These are phyloP conservation scores for Ceuthmochares aereus DNA, from an alignment of 2,113 vertebrate genomes.

Conservation along the genomic window DNA sequence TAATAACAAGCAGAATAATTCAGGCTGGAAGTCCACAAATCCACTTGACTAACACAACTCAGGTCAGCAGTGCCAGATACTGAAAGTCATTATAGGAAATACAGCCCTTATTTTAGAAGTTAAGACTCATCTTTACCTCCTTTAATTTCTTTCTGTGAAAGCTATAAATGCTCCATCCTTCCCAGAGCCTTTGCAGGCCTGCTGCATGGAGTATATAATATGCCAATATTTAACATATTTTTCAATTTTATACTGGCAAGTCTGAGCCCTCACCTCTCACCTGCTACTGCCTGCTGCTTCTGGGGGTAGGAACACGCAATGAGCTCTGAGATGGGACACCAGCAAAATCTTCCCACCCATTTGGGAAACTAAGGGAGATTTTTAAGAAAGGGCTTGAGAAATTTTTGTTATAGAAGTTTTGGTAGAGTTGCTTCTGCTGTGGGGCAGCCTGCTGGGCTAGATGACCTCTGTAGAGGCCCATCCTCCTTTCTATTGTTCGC, in stretches of 20 bases:
- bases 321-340: background rate
- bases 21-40: background rate
- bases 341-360: background rate
- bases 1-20: background rate
- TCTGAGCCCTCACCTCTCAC: background rate
- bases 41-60: background rate
- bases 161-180: background rate
- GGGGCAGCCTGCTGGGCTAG: background rate
- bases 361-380: background rate
- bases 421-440: background rate
- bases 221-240: background rate
- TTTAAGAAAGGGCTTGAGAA: background rate
- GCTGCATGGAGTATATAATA: background rate
- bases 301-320: background rate
- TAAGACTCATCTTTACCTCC: background rate
- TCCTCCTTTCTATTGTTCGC: background rate
- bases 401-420: background rate
- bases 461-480: background rate
- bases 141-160: background rate
- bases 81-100: background rate
- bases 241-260: background rate
- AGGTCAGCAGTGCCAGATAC: background rate
- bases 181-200: background rate
- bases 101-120: constrained; percentile 5
- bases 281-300: background rate